Percentiles rank a stretch among this genome's conserved stretches.
These are phyloP conservation scores for Chloromyia formosa DNA, from an alignment of 2,888 invertebrate species.

Conservation along the genomic window DNA sequence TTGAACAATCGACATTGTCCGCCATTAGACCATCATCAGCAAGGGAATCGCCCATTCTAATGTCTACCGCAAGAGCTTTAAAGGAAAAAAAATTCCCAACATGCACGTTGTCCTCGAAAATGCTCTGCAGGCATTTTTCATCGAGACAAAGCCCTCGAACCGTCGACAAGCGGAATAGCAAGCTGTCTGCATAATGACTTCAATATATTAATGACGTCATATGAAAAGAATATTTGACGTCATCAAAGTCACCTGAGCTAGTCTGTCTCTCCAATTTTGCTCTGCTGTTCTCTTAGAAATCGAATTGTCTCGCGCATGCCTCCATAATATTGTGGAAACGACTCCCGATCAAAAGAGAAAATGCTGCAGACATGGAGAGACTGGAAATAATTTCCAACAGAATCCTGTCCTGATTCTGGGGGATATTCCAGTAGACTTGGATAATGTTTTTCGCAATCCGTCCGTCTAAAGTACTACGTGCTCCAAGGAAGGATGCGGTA, in stretches of 20 bases:
- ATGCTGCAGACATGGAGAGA: slow-evolving; percentile 1
- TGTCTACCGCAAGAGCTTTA: slow-evolving; percentile 23
- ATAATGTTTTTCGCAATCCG: too few relatives aligned
- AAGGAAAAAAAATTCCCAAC: not conserved
- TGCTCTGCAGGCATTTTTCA: slow-evolving; percentile 20
- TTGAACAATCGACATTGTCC: not conserved
- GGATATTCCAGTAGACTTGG: too few relatives aligned
- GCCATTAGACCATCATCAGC: slow-evolving; percentile 1
- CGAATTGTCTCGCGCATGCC: not conserved
- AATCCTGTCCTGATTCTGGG: too few relatives aligned
- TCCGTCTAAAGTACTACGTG: too few relatives aligned
- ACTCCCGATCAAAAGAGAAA: not conserved
- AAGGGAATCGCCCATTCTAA: not conserved
- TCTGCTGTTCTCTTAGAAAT: slow-evolving; percentile 7
- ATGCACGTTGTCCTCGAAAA: not conserved
- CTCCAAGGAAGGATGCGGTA: too few relatives aligned
- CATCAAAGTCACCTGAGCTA: slow-evolving; percentile 16
- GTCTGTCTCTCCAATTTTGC: not conserved
- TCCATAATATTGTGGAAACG: not conserved
- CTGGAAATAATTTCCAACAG: not conserved
- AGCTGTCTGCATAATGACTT: slow-evolving; percentile 3
- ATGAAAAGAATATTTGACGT: slow-evolving; percentile 7
- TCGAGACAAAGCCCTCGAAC: not conserved
- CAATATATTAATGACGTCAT: slow-evolving; percentile 28
- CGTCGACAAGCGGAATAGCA: not conserved